A percentile compares a stretch with the other conserved stretches of the same genome.
phyloP scores from a whole-genome alignment of 2,888 invertebrate species.

The Epirrhoe tristata region DNA sequence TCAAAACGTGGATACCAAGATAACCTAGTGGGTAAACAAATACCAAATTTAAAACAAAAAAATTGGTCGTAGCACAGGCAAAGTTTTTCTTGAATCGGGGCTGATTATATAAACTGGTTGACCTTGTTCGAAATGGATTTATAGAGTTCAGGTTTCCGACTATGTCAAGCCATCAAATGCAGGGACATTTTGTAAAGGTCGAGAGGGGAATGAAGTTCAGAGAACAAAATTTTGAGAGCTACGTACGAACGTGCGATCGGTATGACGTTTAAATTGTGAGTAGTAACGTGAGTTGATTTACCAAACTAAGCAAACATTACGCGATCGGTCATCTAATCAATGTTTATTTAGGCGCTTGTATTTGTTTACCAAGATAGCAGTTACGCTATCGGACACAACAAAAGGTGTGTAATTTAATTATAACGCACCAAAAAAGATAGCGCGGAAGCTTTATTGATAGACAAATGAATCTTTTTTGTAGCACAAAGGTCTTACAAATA shows the following conservation, averaged over 20 bases:
- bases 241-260: neutral
- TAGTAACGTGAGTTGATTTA: neutral
- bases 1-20: too few species aligned
- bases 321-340: neutral
- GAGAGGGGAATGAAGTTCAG: constrained; percentile 4
- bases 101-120: constrained; percentile 18
- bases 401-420: neutral
- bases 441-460: neutral
- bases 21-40: too few species aligned
- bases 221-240: neutral
- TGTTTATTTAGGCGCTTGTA: constrained; percentile 3
- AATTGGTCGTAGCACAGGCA: constrained; percentile 11
- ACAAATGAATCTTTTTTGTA: neutral
- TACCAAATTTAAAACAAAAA: neutral
- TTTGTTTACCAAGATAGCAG: constrained; percentile 1
- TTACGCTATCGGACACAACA: neutral
- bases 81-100: constrained; percentile 15
- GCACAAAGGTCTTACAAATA: neutral
- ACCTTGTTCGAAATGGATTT: constrained; percentile 18
- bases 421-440: neutral
- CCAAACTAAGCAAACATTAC: constrained; percentile 1
- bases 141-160: constrained; percentile 2
- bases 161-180: neutral
- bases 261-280: neutral
- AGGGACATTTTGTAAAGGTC: constrained; percentile 18